Base-by-base conservation (phyloP, 2,888 invertebrate species). In the Lutraria lutraria region DNA sequence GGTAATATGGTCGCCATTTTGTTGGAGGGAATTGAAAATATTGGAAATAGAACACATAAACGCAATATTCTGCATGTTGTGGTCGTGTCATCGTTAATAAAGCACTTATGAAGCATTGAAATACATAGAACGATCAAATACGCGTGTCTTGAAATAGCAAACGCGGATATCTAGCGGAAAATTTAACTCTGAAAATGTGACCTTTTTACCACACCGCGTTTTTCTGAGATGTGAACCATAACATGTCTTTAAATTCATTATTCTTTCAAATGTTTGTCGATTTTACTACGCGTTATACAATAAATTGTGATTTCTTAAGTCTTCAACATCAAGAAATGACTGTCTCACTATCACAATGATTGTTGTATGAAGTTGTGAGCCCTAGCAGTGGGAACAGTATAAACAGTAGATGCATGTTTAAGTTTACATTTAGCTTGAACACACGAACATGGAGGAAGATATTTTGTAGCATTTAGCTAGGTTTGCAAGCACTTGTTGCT, bases 1-100 rank as follows among this genome's bases (percentile, higher is more conserved):
- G 83, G 80, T 83, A 88, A 79, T 54, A 60, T 60, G 85, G 86
- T 86, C 93, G 93, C 93, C 93, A 93, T 93, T 89, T 93, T 93
- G 88, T 85, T 90, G 90, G 90, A 91, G 90, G 90, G 87, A 92
- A 91, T 88, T 86, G 90, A 83, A 83, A 83, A 80, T 72, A 87
- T 81, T 76, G 76, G 76, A 76, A 76, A 34, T 76, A 76, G 60
- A 54, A 82, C 15, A 56, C 53, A 82, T 34, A 76, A 76, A 34
- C 31, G 34, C 8, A 25, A 76, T 76, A 76, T 76, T 76, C 76
- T 76, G 76, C 76, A 19, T 15, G 8, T 16, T 76, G 31, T 31
- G 10, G 76, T 34, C 34, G 76, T 76, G 76, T 19, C 76, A 76
- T 76, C 76, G 31, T 76, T 8, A 16, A 76, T 19, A 4, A 76